These are phyloP conservation scores for Phasianus colchicus DNA, from an alignment of 2,113 vertebrate genomes.

Conservation along the genomic window DNA sequence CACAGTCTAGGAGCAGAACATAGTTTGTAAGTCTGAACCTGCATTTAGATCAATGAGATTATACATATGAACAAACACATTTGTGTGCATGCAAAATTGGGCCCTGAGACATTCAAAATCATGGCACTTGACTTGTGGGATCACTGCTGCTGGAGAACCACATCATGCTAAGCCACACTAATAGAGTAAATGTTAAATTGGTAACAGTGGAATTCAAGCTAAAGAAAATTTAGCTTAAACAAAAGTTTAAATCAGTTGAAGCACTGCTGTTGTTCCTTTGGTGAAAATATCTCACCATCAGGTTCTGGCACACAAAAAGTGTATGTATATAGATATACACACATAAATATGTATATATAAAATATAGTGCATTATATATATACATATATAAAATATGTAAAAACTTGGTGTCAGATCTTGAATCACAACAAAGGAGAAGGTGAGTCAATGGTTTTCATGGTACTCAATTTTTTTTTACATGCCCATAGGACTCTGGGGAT, in stretches of 20 bases:
- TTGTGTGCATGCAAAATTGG: neutral
- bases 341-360: neutral
- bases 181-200: neutral
- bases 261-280: neutral
- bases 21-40: neutral
- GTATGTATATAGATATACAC: neutral
- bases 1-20: neutral
- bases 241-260: neutral
- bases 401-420: neutral
- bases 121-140: neutral
- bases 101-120: conserved; percentile 38
- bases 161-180: neutral
- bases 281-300: neutral
- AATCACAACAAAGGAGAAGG: neutral
- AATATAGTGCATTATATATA: neutral
- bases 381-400: neutral
- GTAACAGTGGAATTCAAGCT: neutral
- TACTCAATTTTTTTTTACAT: neutral
- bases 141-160: neutral
- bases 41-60: neutral
- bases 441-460: neutral
- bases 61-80: neutral
- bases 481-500: neutral
- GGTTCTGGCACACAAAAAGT: neutral
- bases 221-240: neutral